Evolutionary conservation across 2,797 vertebrate genomes (phyloP).

Genomic region (Phataginus tricuspis): DNA sequence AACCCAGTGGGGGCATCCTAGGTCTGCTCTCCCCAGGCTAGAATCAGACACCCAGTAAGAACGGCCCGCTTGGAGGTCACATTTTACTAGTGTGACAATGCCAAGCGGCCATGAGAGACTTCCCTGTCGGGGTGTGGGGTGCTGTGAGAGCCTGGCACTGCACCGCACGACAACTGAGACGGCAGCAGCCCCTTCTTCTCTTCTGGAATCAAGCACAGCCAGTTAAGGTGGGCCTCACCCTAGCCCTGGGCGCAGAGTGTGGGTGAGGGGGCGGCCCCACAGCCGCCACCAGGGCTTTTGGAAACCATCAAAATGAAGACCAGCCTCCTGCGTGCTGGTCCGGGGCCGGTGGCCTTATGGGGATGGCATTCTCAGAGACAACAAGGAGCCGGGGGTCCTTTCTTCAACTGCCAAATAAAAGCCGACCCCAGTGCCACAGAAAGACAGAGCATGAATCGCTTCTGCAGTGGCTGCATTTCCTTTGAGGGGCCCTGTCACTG

Average conservation of each 20-base stretch:
- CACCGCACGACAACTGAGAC: rapidly evolving
- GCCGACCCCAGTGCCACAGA: not conserved
- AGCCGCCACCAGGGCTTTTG: not conserved
- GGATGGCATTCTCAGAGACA: not conserved
- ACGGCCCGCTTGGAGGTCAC: not conserved
- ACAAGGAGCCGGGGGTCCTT: constrained; percentile 26
- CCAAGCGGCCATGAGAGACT: too few species aligned
- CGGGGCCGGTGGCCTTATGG: not conserved
- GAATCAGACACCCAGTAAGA: not conserved
- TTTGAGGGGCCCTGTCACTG: constrained; percentile 84
- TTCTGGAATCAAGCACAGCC: rapidly evolving
- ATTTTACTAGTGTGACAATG: too few species aligned
- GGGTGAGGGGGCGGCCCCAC: rapidly evolving
- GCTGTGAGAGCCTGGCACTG: rapidly evolving
- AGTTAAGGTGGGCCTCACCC: not conserved
- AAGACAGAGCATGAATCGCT: constrained; percentile 82
- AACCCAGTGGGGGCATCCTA: not conserved
- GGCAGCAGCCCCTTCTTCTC: not conserved
- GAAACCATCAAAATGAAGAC: not conserved
- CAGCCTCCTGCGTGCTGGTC: rapidly evolving
- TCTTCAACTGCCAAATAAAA: constrained; percentile 50
- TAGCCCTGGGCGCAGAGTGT: rapidly evolving
- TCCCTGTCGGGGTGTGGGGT: not conserved
- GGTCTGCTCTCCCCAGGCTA: not conserved
- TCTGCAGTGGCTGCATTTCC: constrained; percentile 85